Conservation (phyloP, 2,797 vertebrate species). For the Geotrypetes seraphini region DNA sequence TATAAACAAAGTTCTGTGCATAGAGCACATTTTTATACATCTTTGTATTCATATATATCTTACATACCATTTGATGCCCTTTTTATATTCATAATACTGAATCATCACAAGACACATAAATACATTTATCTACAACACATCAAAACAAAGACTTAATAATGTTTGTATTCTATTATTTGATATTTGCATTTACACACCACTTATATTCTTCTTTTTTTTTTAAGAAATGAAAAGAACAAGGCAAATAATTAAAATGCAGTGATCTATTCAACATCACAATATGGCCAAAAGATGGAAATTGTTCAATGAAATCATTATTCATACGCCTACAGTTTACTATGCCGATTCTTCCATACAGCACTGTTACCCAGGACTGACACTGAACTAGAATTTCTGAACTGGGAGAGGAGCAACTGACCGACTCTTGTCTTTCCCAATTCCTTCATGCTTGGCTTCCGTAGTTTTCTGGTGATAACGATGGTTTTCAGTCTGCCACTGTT, state of each 20-base stretch:
- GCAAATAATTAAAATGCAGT: conserved; percentile 38
- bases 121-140: conserved; percentile 93
- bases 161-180: conserved; percentile 70
- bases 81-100: conserved; percentile 75
- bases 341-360: conserved; percentile 11
- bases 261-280: conserved; percentile 38
- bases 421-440: not conserved
- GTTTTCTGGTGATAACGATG: not conserved
- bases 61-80: conserved; percentile 68
- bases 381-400: not conserved
- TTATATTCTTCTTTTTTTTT: conserved; percentile 51
- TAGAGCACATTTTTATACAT: conserved; percentile 71
- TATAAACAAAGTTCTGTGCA: conserved; percentile 80
- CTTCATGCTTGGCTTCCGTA: conserved; percentile 1
- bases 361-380: not conserved
- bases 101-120: conserved; percentile 81
- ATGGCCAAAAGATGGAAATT: conserved; percentile 4
- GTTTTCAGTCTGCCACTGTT: too few relatives aligned
- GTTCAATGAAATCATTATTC: conserved; percentile 15
- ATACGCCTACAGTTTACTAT: conserved; percentile 16
- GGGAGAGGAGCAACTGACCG: conserved; percentile 5
- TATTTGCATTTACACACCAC: conserved; percentile 83
- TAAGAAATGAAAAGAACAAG: conserved; percentile 32
- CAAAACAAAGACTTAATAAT: conserved; percentile 80
- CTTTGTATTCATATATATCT: conserved; percentile 72